phyloP scores from a whole-genome alignment of 1,140 invertebrate genomes.

The Drosophila obscura region DNA sequence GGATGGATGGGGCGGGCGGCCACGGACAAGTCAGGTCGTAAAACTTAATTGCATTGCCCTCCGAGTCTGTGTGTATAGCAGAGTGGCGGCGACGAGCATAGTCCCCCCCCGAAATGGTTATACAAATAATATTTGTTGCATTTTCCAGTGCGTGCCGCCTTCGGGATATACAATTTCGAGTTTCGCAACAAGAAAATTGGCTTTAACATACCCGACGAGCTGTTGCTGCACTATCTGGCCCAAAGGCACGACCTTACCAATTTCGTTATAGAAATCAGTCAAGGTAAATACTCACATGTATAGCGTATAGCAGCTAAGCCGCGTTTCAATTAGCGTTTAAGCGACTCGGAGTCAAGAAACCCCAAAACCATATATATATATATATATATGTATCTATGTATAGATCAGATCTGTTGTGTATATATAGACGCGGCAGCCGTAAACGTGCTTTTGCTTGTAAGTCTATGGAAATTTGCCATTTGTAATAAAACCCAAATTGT shows the following conservation, averaged over 20 bases:
- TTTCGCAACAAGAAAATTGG: slow-evolving; percentile 82
- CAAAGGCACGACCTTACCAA: slow-evolving; percentile 81
- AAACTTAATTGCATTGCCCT: slow-evolving; percentile 59
- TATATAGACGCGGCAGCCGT: slow-evolving; percentile 70
- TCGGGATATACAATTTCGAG: slow-evolving; percentile 81
- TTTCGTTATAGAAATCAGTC: slow-evolving; percentile 83
- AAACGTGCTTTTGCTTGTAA: slow-evolving; percentile 77
- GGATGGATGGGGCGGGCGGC: slow-evolving; percentile 4
- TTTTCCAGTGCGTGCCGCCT: slow-evolving; percentile 73
- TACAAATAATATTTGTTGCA: slow-evolving; percentile 6
- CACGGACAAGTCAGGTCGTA: slow-evolving; percentile 44
- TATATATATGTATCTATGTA: no score
- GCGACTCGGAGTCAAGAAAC: slow-evolving; percentile 14
- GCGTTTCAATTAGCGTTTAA: slow-evolving; percentile 69
- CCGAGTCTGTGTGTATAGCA: slow-evolving; percentile 23
- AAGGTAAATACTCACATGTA: slow-evolving; percentile 65
- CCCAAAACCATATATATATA: slow-evolving; percentile 2
- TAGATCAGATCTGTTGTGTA: slow-evolving; percentile 36
- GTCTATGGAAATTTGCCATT: slow-evolving; percentile 67
- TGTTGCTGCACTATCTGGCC: slow-evolving; percentile 77
- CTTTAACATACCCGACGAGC: slow-evolving; percentile 80
- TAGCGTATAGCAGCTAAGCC: slow-evolving; percentile 39
- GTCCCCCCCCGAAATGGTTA: slow-evolving; percentile 6
- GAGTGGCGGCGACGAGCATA: no score
- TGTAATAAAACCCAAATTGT: slow-evolving; percentile 79